A percentile compares a stretch with the other conserved stretches of the same genome.
These are phyloP conservation scores for Leptodactylus fuscus DNA, from an alignment of 2,113 vertebrate genomes.

Conservation along the genomic window DNA sequence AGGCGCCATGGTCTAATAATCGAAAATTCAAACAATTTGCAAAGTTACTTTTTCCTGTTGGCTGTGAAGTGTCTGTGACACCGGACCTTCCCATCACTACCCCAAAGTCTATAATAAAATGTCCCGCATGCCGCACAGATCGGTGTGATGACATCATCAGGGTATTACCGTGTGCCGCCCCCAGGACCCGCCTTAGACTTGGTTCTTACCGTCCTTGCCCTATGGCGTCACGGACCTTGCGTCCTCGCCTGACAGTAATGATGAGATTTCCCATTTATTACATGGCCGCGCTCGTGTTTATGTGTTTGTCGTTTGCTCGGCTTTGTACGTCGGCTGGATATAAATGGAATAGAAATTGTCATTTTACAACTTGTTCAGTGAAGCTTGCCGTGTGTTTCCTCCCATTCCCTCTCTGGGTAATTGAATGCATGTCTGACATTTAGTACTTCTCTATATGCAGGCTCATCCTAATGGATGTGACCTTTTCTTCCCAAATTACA, in stretches of 20 bases:
- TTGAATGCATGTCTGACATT: conserved; percentile 20
- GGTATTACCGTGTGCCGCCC: too few relatives aligned
- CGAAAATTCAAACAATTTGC: too few relatives aligned
- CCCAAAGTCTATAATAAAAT: too few relatives aligned
- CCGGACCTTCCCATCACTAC: too few relatives aligned
- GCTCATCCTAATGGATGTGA: conserved; percentile 1
- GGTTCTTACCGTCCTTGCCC: neutral
- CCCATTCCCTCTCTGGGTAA: neutral
- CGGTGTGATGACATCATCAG: too few relatives aligned
- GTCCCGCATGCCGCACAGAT: too few relatives aligned
- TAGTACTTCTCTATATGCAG: neutral
- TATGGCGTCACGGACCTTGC: neutral
- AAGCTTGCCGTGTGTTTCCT: neutral
- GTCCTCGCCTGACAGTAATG: neutral
- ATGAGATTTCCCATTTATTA: neutral
- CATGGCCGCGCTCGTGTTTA: neutral
- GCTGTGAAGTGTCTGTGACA: too few relatives aligned
- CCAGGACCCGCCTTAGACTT: too few relatives aligned
- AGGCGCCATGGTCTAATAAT: too few relatives aligned
- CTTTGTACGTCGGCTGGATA: neutral
- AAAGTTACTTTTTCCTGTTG: too few relatives aligned
- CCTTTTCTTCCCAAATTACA: conserved; percentile 23
- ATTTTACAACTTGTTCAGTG: conserved; percentile 16
- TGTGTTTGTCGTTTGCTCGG: neutral
- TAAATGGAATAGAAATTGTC: conserved; percentile 14